Percentiles rank a stretch among this genome's conserved stretches.
Evolutionary conservation across 2,797 vertebrate species (phyloP).

Genomic region (Clarias laeviceps): DNA sequence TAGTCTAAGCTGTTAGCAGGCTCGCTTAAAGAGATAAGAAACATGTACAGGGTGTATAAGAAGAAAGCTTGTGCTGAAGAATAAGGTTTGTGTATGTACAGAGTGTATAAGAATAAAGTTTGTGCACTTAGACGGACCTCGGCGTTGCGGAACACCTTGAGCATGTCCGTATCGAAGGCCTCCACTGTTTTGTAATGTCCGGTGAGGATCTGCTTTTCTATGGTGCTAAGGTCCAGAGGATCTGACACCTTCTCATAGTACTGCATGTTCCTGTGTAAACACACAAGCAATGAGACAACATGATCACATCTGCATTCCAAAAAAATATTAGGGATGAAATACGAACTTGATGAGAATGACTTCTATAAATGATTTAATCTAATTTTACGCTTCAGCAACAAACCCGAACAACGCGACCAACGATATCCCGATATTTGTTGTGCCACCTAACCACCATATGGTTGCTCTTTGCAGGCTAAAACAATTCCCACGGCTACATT

Average conservation of each 20-base stretch:
- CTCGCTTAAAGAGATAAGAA: neutral
- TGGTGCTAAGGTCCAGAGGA: slow-evolving; percentile 90
- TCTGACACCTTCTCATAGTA: slow-evolving; percentile 97
- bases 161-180: slow-evolving; percentile 94
- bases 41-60: neutral
- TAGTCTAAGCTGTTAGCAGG: neutral
- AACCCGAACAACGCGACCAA: neutral
- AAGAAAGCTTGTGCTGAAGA: neutral
- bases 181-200: slow-evolving; percentile 95
- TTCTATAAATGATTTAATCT: neutral
- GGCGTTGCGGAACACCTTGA: slow-evolving; percentile 95
- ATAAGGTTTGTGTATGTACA: neutral
- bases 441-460: neutral
- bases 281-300: slow-evolving; percentile 13
- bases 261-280: slow-evolving; percentile 83
- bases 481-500: neutral
- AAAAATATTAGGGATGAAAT: neutral
- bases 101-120: neutral
- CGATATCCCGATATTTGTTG: neutral
- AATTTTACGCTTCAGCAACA: neutral
- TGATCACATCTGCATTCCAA: neutral
- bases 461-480: neutral
- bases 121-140: slow-evolving; percentile 68
- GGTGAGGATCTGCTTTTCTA: slow-evolving; percentile 94
- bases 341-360: neutral